Evolutionary conservation across 2,797 vertebrate genomes (phyloP).

Genomic region (Parauchenoglanis ngamensis): DNA sequence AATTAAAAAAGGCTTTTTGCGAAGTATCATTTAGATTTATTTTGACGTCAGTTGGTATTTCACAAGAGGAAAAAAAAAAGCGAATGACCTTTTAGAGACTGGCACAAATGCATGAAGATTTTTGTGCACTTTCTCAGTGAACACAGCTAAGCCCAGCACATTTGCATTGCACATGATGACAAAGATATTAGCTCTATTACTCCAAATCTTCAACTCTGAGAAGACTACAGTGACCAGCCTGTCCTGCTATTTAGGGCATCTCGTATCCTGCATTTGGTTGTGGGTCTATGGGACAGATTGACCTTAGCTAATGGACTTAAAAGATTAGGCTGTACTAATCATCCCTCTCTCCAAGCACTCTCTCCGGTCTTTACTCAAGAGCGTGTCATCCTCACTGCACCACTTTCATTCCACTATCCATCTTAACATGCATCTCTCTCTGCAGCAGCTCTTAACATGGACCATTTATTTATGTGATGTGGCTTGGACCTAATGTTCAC

Average conservation of each 20-base stretch:
- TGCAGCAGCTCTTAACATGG: slow-evolving; percentile 18
- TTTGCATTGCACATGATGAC: background rate
- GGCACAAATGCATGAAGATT: background rate
- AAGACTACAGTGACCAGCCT: background rate
- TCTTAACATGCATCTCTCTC: slow-evolving; percentile 7
- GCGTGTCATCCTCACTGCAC: slow-evolving; percentile 10
- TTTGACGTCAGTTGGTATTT: slow-evolving; percentile 8
- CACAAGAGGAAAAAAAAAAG: background rate
- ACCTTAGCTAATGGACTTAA: slow-evolving; percentile 70
- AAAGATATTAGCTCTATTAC: background rate
- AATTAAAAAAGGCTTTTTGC: background rate
- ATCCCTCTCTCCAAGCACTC: slow-evolving; percentile 48
- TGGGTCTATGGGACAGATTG: slow-evolving; percentile 56
- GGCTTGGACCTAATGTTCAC: slow-evolving; percentile 19
- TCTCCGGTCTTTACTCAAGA: slow-evolving; percentile 58
- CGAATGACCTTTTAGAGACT: slow-evolving; percentile 8
- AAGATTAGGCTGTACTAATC: slow-evolving; percentile 69
- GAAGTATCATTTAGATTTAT: background rate
- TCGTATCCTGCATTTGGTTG: slow-evolving; percentile 25
- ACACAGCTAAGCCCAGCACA: background rate
- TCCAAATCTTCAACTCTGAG: background rate
- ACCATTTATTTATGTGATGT: slow-evolving; percentile 27
- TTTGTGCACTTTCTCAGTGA: background rate
- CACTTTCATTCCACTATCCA: slow-evolving; percentile 52
- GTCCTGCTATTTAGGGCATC: background rate